Percentiles rank a stretch among this genome's conserved stretches.
Evolutionary conservation across 2,888 invertebrate genomes (phyloP).

Genomic region (Drosophila neotestacea): DNA sequence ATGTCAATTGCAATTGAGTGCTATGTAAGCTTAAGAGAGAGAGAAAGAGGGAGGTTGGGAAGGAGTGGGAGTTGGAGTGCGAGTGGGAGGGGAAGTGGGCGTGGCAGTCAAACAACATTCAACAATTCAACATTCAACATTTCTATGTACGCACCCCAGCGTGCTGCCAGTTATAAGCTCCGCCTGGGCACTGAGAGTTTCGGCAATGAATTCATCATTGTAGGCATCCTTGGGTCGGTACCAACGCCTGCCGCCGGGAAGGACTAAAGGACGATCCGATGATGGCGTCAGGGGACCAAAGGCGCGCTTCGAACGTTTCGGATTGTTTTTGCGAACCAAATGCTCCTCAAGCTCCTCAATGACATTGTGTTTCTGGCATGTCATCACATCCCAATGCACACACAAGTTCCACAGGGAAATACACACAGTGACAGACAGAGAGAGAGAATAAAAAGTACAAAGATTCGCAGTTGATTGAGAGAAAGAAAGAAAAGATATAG

Average conservation of each 20-base stretch:
- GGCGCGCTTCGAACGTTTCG: conserved; percentile 85
- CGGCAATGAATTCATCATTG: conserved; percentile 94
- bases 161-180: conserved; percentile 94
- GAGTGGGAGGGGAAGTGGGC: not conserved
- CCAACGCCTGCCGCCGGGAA: conserved; percentile 93
- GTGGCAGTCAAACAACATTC: conserved; percentile 8
- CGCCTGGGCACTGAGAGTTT: conserved; percentile 93
- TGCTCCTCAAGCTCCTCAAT: conserved; percentile 86
- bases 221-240: conserved; percentile 94
- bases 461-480: conserved; percentile 2
- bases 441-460: conserved; percentile 7
- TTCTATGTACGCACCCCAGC: conserved; percentile 89
- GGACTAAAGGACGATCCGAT: conserved; percentile 89
- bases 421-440: conserved; percentile 4
- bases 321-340: conserved; percentile 86
- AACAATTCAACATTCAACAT: conserved; percentile 21
- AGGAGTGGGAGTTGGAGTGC: no score
- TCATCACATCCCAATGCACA: conserved; percentile 42
- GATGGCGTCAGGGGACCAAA: conserved; percentile 88
- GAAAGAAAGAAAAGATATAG: not conserved
- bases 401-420: conserved; percentile 34
- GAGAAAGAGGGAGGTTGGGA: no score
- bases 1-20: conserved; percentile 51
- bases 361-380: conserved; percentile 84
- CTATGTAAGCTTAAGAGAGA: not conserved